phyloP scores from a whole-genome alignment of 1,140 invertebrate genomes.

The Trichoplusia ni region DNA sequence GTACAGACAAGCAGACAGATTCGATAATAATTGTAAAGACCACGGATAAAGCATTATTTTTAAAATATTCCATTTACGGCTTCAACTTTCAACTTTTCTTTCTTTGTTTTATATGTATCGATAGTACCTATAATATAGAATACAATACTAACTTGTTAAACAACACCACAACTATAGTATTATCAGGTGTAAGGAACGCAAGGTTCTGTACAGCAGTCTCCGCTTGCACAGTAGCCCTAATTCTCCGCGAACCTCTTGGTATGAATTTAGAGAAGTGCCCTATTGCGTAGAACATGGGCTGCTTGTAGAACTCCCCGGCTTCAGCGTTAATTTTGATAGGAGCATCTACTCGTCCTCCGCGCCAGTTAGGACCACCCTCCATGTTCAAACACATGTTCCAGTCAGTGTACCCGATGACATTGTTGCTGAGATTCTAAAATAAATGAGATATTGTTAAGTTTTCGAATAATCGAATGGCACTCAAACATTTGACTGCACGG shows the following conservation, averaged over 20 bases:
- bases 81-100: no score
- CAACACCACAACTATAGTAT: conserved; percentile 54
- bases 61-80: no score
- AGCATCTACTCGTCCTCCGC: conserved; percentile 88
- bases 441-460: not conserved
- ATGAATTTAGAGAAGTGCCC: conserved; percentile 94
- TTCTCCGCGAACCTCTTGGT: conserved; percentile 82
- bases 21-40: no score
- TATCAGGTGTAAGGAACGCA: conserved; percentile 53
- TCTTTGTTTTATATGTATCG: no score
- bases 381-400: conserved; percentile 92
- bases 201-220: conserved; percentile 38
- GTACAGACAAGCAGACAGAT: no score
- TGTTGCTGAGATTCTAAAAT: conserved; percentile 86
- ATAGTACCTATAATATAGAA: no score
- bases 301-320: conserved; percentile 89
- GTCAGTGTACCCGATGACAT: conserved; percentile 90
- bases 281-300: conserved; percentile 93
- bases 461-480: no score
- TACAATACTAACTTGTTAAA: conserved; percentile 51
- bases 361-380: conserved; percentile 91
- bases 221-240: conserved; percentile 47
- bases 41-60: no score
- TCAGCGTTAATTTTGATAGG: conserved; percentile 88
- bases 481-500: no score